Evolutionary conservation across 2,888 invertebrate species (phyloP), one percentile per base, ranked within the genome.

Genomic region (Galerucella calmariensis): DNA sequence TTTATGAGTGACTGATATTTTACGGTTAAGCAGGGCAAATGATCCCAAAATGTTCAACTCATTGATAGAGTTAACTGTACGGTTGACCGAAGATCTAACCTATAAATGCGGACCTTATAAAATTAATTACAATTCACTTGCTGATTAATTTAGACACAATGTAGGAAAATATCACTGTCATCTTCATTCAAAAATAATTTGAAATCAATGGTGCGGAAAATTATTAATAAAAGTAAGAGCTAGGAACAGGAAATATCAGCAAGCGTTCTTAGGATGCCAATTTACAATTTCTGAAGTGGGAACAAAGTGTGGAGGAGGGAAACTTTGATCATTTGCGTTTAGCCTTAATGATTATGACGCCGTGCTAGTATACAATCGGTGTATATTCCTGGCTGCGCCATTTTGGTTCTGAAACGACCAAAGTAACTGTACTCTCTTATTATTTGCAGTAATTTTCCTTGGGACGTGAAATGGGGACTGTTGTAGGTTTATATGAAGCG

Each of bases 311-410:
- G 20, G 71, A 74, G 66, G 75, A 77, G 78, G 59, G 74, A 76
- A 81, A 79, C 72, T 79, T 75, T 67, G 75, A 76, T 78, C 79
- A 78, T 81, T 80, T 81, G 76, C 72, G 80, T 80, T 79, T 75
- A 71, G 78, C 77, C 76, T 73, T 77, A 79, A 79, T 77, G 79
- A 80, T 80, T 79, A 79, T 78, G 75, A 78, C 53, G 65, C 62
- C 35, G 65, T 63, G 69, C 67, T 63, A 70, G 61, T 61, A 65
- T 69, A 69, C 69, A 74, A 56, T 69, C 35, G 35, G 35, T 41
- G 35, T 41, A 41, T 41, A 61, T 53, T 44, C 69, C 61, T 70
- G 66, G 51, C 59, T 67, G 70, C 69, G 63, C 59, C 65, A 59
- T 73, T 58, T 66, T 24, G 69, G 65, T 70, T 70, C 35, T 56